phyloP scores from a whole-genome alignment of 2,797 vertebrate species.

The Erithacus rubecula region DNA sequence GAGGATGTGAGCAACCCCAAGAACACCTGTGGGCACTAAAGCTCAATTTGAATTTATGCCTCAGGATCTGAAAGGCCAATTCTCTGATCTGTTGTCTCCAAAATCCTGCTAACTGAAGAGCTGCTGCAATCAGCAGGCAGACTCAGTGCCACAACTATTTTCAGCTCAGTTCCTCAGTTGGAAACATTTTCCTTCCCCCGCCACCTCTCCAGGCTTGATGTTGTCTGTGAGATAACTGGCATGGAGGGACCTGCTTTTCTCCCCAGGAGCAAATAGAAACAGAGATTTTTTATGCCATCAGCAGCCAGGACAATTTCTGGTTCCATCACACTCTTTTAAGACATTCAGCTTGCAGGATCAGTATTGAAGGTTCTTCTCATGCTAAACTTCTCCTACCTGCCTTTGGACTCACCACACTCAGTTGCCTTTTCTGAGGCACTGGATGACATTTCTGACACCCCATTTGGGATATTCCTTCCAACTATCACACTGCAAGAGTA shows the following conservation, averaged over 20 bases:
- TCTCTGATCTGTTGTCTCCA: background rate
- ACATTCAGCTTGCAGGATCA: background rate
- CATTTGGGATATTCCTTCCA: background rate
- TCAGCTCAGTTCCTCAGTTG: constrained; percentile 2
- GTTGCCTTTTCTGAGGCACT: background rate
- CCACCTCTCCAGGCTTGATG: background rate
- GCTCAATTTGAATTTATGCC: background rate
- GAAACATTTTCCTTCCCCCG: background rate
- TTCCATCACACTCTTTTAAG: background rate
- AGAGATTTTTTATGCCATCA: background rate
- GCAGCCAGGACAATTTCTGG: background rate
- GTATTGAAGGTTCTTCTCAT: background rate
- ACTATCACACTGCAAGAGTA: background rate
- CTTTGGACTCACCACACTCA: background rate
- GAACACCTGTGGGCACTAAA: background rate
- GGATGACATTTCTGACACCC: background rate
- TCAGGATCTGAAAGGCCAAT: background rate
- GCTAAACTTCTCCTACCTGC: background rate
- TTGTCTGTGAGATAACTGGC: background rate
- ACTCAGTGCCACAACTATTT: constrained; percentile 34
- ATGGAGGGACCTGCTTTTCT: background rate
- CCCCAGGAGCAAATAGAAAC: background rate
- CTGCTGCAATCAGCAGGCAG: constrained; percentile 39
- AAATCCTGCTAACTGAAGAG: background rate
- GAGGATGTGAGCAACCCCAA: background rate